Conservation (phyloP, 2,797 vertebrate species). For the Decapterus maruadsi region DNA sequence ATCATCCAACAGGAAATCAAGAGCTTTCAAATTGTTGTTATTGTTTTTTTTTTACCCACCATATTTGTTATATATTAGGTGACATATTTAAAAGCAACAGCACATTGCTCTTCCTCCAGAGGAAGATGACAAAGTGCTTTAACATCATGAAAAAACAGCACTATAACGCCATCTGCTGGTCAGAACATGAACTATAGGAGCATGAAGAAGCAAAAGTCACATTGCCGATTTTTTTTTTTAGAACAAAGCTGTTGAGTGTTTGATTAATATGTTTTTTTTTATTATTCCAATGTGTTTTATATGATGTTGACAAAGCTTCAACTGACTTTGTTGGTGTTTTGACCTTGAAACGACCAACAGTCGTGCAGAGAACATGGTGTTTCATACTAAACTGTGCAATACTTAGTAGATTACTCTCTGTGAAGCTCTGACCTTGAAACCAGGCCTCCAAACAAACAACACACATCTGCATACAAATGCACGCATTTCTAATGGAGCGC, state of each 20-base stretch:
- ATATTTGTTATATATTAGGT: neutral
- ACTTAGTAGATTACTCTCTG: too few species aligned
- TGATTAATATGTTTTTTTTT: too few species aligned
- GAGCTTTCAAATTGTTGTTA: neutral
- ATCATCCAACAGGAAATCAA: neutral
- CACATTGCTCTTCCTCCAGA: neutral
- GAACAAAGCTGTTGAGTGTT: neutral
- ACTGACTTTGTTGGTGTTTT: neutral
- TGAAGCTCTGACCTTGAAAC: conserved; percentile 12
- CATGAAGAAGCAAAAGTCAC: neutral
- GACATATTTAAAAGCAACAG: conserved; percentile 9
- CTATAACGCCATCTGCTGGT: conserved; percentile 56
- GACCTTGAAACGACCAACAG: neutral
- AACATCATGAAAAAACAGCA: neutral
- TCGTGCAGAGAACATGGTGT: neutral
- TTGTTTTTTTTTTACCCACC: neutral
- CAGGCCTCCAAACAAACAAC: neutral
- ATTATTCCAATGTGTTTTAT: too few species aligned
- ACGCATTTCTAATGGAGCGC: neutral
- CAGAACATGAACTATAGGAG: conserved; percentile 11
- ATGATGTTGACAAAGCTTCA: neutral
- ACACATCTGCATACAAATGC: conserved; percentile 1
- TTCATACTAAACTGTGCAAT: neutral
- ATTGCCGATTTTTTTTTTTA: neutral
- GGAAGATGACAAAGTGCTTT: neutral